Evolutionary conservation across 2,888 invertebrate species (phyloP).

Genomic region (Willowsia nigromaculata): DNA sequence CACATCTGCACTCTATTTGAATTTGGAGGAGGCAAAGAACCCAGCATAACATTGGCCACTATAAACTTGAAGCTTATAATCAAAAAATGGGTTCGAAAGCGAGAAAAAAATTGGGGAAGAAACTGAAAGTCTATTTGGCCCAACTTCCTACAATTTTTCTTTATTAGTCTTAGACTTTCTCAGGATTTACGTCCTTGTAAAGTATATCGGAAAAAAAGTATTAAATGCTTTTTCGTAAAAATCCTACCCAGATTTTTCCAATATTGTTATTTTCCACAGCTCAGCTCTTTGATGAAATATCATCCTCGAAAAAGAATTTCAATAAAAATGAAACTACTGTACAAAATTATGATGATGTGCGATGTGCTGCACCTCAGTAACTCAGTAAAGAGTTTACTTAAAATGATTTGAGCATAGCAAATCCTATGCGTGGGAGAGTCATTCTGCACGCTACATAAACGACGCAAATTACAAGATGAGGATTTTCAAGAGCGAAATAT

Average conservation of each 20-base stretch:
- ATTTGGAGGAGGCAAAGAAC: not conserved
- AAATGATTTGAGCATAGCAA: not conserved
- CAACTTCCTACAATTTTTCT: constrained; percentile 2
- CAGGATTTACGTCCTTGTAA: not conserved
- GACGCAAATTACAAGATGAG: not conserved
- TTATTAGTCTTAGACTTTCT: constrained; percentile 56
- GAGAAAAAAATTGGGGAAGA: not conserved
- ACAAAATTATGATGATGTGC: constrained; percentile 1
- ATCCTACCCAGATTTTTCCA: constrained; percentile 43
- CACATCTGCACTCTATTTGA: not conserved
- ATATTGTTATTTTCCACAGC: constrained; percentile 4
- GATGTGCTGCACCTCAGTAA: not conserved
- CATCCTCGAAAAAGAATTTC: constrained; percentile 30
- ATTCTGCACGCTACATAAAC: constrained; percentile 7
- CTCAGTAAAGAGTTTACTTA: not conserved
- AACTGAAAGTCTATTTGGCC: constrained; percentile 42
- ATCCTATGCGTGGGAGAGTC: constrained; percentile 29
- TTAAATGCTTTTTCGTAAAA: constrained; percentile 17
- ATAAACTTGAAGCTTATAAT: not conserved
- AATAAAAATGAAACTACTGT: constrained; percentile 35
- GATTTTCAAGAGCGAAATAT: not conserved
- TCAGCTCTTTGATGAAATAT: constrained; percentile 20
- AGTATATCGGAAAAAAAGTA: not conserved
- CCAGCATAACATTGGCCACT: too few relatives aligned
- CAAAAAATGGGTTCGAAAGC: constrained; percentile 5